Evolutionary conservation across 2,888 invertebrate species (phyloP), one percentile per base, ranked within the genome.

Genomic region (Volucella inanis): DNA sequence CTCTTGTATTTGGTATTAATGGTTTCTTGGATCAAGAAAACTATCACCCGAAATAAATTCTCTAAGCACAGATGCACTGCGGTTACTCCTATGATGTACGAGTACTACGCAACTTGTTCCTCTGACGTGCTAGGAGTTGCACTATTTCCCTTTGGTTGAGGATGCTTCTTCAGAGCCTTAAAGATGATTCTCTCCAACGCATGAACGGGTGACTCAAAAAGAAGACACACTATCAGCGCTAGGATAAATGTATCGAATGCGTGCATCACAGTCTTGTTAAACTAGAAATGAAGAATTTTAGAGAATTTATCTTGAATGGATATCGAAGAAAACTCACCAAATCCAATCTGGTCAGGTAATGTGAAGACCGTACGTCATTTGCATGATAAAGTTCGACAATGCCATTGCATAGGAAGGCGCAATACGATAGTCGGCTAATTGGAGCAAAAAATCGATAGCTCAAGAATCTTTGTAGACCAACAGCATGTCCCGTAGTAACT

Each of bases 161-260:
- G 10, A 3, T 64, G 57, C 41, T 81, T 81, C 6, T 39, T 68
- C 8, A 47, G 72, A 9, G 59, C 87, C 12, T 88, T 87, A 59
- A 95, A 91, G n/a, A 95, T 91, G 83, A 95, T 94, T 89, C 94
- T 94, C 90, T 95, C 95, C 59, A 96, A 93, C 3, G 95, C 94
- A 87, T 95, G 94, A 88, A 96, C 93, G 1, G 96, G 96, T 9
- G 95, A 95, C 90, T 96, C 95, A 88, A 96, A 96, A 47, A 94
- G 92, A 59, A 95, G 91, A 87, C 95, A 95, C 55, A 96, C 90
- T 49, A 95, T 67, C 62, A 95, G 91, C 65, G 95, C 95, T 87
- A 94, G 91, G 22, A 92, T 84, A 89, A 95, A 95, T 0, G 95
- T 95, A 65, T 89, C 87, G 62, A 89, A 9, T 3, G 82, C 87